A percentile compares a stretch with the other conserved stretches of the same genome.
Conservation (phyloP, 2,888 invertebrate genomes). For the Drosophila colorata region DNA sequence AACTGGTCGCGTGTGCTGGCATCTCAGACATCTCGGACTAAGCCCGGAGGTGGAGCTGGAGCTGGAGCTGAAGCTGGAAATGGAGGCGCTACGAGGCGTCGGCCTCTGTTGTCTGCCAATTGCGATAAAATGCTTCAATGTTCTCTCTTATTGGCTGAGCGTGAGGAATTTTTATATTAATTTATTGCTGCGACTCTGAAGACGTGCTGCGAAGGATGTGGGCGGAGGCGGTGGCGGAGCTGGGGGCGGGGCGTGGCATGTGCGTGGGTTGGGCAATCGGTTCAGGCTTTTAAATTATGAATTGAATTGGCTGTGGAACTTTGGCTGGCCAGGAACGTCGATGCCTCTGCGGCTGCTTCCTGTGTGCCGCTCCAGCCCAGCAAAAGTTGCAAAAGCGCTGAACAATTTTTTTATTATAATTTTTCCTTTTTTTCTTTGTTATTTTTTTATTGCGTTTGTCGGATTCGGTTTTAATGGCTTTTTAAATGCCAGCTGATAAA, state of each 20-base stretch:
- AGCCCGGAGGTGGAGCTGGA: background rate
- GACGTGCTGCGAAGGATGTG: slow-evolving; percentile 9
- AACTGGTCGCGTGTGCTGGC: slow-evolving; percentile 71
- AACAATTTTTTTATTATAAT: slow-evolving; percentile 25
- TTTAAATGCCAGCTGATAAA: slow-evolving; percentile 81
- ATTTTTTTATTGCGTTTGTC: slow-evolving; percentile 52
- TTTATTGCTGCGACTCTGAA: slow-evolving; percentile 69
- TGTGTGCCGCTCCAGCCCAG: slow-evolving; percentile 23
- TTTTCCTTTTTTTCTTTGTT: slow-evolving; percentile 20
- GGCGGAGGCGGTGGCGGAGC: background rate
- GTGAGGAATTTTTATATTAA: slow-evolving; percentile 83
- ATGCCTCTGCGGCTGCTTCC: slow-evolving; percentile 43
- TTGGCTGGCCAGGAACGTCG: slow-evolving; percentile 31
- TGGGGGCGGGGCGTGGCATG: background rate
- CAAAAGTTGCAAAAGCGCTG: slow-evolving; percentile 47
- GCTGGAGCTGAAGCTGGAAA: background rate
- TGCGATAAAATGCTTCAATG: slow-evolving; percentile 77
- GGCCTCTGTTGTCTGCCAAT: slow-evolving; percentile 57
- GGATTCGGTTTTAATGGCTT: slow-evolving; percentile 82
- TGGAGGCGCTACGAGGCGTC: background rate
- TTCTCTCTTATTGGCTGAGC: slow-evolving; percentile 82
- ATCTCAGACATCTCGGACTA: slow-evolving; percentile 61
- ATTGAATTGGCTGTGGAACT: slow-evolving; percentile 64
- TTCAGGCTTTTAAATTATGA: slow-evolving; percentile 72
- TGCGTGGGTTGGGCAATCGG: slow-evolving; percentile 40